phyloP scores from a whole-genome alignment of 2,113 vertebrate species.

The Chloroceryle aenea region DNA sequence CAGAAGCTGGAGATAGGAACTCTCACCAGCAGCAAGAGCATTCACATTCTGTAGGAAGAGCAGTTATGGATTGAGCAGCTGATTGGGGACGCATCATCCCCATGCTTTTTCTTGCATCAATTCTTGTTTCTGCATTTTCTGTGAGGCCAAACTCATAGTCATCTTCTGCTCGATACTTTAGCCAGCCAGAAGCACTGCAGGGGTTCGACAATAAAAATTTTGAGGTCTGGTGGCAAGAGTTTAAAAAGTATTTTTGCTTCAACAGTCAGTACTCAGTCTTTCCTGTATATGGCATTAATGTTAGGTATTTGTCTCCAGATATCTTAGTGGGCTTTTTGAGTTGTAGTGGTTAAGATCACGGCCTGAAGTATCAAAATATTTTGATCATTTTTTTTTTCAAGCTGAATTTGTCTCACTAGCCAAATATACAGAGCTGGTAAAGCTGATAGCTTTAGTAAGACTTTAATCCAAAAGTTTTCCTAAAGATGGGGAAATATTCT shows the following conservation, averaged over 20 bases:
- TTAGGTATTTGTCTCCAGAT: not conserved
- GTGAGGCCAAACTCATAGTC: not conserved
- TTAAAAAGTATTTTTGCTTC: not conserved
- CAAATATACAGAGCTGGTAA: not conserved
- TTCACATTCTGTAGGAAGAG: not conserved
- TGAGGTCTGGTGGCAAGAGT: not conserved
- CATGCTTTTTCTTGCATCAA: not conserved
- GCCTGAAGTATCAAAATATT: not conserved
- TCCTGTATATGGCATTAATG: not conserved
- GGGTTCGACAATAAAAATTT: not conserved
- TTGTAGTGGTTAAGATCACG: not conserved
- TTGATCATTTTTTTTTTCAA: not conserved
- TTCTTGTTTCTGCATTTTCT: not conserved
- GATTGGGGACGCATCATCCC: not conserved
- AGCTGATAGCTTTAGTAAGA: not conserved
- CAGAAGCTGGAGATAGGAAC: not conserved
- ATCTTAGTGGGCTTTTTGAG: not conserved
- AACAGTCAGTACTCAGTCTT: not conserved
- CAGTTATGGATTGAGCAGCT: not conserved
- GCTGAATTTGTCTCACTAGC: not conserved
- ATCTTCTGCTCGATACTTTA: not conserved
- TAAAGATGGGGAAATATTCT: not conserved
- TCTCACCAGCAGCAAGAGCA: not conserved
- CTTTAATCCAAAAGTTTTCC: not conserved
- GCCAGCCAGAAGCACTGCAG: not conserved